These are phyloP conservation scores for Equus przewalskii DNA, from an alignment of 2,113 vertebrate species.

Conservation along the genomic window DNA sequence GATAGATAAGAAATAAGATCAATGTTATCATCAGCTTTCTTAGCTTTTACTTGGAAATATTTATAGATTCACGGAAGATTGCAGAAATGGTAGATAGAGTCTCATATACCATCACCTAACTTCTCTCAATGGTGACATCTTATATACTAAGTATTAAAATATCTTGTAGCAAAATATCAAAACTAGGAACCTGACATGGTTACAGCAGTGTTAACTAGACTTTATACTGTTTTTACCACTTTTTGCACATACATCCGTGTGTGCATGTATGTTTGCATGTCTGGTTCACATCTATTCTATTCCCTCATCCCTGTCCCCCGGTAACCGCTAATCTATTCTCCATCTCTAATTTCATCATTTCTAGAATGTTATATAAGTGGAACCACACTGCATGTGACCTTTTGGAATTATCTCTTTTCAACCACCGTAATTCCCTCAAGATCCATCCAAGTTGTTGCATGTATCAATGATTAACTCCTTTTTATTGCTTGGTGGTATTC, in stretches of 20 bases:
- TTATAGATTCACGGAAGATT: not conserved
- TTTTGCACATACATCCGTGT: not conserved
- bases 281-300: not conserved
- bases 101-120: not conserved
- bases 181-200: not conserved
- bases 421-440: not conserved
- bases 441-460: not conserved
- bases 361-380: not conserved
- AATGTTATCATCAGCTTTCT: not conserved
- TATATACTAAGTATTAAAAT: not conserved
- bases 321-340: not conserved
- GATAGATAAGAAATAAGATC: not conserved
- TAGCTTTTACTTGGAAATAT: not conserved
- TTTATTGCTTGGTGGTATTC: not conserved
- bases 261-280: not conserved
- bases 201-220: not conserved
- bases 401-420: not conserved
- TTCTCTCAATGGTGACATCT: not conserved
- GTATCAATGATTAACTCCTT: not conserved
- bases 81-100: not conserved
- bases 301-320: not conserved
- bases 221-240: not conserved
- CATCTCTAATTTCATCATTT: constrained; percentile 24
- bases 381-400: not conserved
- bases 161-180: not conserved